phyloP scores from a whole-genome alignment of 2,113 vertebrate genomes.

The Rhea pennata region DNA sequence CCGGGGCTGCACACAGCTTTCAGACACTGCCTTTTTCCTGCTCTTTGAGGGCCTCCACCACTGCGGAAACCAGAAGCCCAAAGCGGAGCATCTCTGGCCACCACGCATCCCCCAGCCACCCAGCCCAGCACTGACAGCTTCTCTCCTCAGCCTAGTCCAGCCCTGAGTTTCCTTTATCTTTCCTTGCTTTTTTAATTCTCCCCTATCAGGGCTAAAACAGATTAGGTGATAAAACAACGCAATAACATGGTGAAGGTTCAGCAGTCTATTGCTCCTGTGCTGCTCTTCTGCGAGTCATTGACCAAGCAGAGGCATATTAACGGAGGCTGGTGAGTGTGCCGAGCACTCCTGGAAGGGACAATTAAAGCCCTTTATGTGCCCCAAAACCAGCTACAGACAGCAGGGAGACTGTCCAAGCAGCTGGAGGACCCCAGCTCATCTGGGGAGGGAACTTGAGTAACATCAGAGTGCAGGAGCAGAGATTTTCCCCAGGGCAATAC shows the following conservation, averaged over 20 bases:
- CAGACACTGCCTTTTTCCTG: not conserved
- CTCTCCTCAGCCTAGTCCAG: not conserved
- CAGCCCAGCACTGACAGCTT: not conserved
- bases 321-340: fast-evolving
- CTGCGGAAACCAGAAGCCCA: not conserved
- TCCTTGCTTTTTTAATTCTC: not conserved
- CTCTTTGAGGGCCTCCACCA: not conserved
- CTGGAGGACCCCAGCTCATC: fast-evolving
- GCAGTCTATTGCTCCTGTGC: conserved; percentile 1
- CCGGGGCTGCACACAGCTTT: not conserved
- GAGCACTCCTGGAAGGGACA: not conserved
- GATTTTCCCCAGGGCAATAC: no score
- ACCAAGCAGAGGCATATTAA: not conserved
- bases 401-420: not conserved
- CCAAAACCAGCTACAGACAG: not conserved
- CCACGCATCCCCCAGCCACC: not conserved
- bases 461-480: no score
- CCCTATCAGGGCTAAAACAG: not conserved
- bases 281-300: not conserved
- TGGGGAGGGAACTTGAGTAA: not conserved
- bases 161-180: not conserved
- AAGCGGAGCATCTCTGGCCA: not conserved
- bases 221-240: not conserved
- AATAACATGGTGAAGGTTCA: not conserved
- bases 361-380: not conserved